These are phyloP conservation scores for Tuta absoluta DNA, from an alignment of 2,888 invertebrate species.

Conservation along the genomic window DNA sequence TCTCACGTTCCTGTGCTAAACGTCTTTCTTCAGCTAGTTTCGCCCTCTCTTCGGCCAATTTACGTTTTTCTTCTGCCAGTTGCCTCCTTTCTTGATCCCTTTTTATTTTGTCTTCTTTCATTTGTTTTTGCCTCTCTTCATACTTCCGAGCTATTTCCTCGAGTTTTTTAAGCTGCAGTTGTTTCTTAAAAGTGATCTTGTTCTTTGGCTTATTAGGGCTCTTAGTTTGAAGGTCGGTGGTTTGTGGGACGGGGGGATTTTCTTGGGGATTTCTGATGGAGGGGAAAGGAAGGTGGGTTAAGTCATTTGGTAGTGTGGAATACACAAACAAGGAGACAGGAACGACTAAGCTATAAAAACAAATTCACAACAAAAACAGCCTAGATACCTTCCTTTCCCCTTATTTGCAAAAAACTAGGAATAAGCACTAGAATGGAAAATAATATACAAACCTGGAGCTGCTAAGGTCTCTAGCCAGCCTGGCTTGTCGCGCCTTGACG, in stretches of 20 bases:
- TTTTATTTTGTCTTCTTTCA: slow-evolving; percentile 35
- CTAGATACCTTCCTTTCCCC: slow-evolving; percentile 72
- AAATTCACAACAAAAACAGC: slow-evolving; percentile 38
- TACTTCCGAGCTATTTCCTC: slow-evolving; percentile 67
- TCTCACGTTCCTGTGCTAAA: slow-evolving; percentile 32
- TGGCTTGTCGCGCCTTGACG: slow-evolving; percentile 72
- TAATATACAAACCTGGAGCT: slow-evolving; percentile 61
- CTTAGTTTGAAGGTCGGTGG: slow-evolving; percentile 55
- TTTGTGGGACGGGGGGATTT: slow-evolving; percentile 54
- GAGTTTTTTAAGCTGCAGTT: slow-evolving; percentile 67
- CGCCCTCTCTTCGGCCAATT: slow-evolving; percentile 3
- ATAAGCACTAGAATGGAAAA: slow-evolving; percentile 22
- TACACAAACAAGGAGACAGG: slow-evolving; percentile 79
- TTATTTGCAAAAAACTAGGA: slow-evolving; percentile 63
- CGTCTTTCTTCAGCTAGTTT: slow-evolving; percentile 19
- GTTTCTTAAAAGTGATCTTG: slow-evolving; percentile 56
- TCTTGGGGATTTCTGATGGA: slow-evolving; percentile 66
- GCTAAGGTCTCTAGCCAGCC: slow-evolving; percentile 71
- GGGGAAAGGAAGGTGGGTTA: slow-evolving; percentile 72
- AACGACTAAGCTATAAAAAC: slow-evolving; percentile 43
- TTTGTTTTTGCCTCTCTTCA: slow-evolving; percentile 53
- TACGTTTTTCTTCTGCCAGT: slow-evolving; percentile 9
- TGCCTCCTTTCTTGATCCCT: slow-evolving; percentile 25
- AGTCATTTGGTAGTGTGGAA: slow-evolving; percentile 35
- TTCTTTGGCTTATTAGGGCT: slow-evolving; percentile 52